Base-by-base conservation (phyloP, 2,888 invertebrate genomes). In the Suillia variegata region DNA sequence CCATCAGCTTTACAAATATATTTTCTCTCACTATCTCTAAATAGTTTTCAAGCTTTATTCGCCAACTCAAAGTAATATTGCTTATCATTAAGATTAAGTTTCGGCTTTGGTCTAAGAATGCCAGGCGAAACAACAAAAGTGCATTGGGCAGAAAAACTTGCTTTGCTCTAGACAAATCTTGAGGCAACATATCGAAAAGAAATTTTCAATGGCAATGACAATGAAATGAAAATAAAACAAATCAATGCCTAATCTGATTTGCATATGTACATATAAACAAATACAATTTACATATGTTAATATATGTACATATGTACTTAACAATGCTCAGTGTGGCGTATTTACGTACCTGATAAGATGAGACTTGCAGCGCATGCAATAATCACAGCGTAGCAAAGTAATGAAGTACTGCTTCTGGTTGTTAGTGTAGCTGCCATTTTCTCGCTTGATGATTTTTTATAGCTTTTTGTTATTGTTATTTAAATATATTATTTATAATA, bases 271-370 rank as follows among this genome's bases (percentile, higher is more conserved):
- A 38, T 53, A 38, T 10, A 38, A 13, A 24, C 34, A n/a, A 10
- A 42, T 55, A 45, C 10, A 48, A n/a, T 52, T 20, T 20, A 38
- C 33, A 38, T 34, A 34, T 12, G 17, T 49, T 17, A 12, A 33
- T 21, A 38, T 49, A 38, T 21, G 3, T 34, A 21, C 20, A 31
- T 47, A 45, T 22, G 10, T 49, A 24, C 17, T 15, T 20, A 20
- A 48, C 13, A 4, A 42, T 47, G 48, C 31, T n/a, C 24, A 54
- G n/a, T n/a, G 17, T 47, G 38, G 50, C 45, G 24, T 21, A 20
- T 56, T 5, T 26, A 64, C 58, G 77, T 70, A 80, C 80, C 80
- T 74, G 80, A 72, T 75, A 78, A 71, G 64, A 70, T 61, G 67
- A 70, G 69, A 70, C 74, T 74, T 66, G 70, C 70, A 59, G 71